Evolutionary conservation across 2,797 vertebrate species (phyloP).

Genomic region (Mallotus villosus): DNA sequence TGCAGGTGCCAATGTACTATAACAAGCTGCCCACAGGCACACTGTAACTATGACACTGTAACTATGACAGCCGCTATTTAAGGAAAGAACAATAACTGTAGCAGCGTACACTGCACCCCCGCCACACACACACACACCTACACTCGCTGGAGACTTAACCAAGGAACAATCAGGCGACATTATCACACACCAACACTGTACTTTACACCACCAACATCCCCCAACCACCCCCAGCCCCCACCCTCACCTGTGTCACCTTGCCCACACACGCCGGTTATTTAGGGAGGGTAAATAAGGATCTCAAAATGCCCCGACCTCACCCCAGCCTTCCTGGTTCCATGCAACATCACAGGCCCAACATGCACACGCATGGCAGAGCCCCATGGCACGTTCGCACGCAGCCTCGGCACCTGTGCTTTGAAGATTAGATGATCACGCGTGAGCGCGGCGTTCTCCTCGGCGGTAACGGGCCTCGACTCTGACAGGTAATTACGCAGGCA

Average conservation of each 20-base stretch:
- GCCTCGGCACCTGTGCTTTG: constrained; percentile 55
- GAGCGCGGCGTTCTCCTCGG: constrained; percentile 61
- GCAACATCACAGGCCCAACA: background rate
- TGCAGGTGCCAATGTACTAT: constrained; percentile 67
- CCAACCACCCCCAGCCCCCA: constrained; percentile 5
- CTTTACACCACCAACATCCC: constrained; percentile 14
- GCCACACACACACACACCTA: constrained; percentile 44
- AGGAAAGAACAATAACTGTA: constrained; percentile 70
- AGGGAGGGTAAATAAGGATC: constrained; percentile 44
- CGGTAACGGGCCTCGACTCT: constrained; percentile 70
- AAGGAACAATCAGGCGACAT: constrained; percentile 57
- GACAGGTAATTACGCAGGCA: constrained; percentile 79
- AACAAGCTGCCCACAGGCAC: constrained; percentile 64
- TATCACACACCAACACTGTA: constrained; percentile 50
- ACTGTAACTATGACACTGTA: constrained; percentile 75
- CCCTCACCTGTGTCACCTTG: background rate
- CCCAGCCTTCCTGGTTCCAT: background rate
- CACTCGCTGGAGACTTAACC: constrained; percentile 46
- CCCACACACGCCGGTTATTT: constrained; percentile 24
- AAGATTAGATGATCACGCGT: constrained; percentile 66
- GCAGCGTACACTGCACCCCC: constrained; percentile 52
- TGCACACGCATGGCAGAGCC: background rate
- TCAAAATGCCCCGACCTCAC: constrained; percentile 20
- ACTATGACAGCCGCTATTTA: constrained; percentile 78
- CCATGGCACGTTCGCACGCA: background rate